Evolutionary conservation across 2,113 vertebrate genomes (phyloP).

Genomic region (Pterophyllum scalare): DNA sequence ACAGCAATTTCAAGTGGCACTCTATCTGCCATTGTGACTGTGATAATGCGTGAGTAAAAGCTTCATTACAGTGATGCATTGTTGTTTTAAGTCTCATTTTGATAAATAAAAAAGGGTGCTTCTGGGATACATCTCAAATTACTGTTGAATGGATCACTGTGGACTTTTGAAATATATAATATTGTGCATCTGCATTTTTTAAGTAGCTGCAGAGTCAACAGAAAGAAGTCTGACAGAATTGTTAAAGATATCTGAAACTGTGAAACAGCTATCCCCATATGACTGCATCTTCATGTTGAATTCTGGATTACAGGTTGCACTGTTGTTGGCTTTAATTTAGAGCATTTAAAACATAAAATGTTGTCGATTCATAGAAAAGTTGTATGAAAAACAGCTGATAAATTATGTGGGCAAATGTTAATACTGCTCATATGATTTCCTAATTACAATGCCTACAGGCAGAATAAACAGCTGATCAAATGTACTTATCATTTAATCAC

Average conservation of each 20-base stretch:
- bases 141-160: background rate
- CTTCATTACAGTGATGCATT: background rate
- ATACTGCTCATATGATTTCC: background rate
- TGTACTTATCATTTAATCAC: background rate
- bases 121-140: background rate
- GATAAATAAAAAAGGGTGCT: background rate
- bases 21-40: constrained; percentile 92
- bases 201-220: background rate
- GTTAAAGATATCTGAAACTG: background rate
- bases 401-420: background rate
- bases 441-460: background rate
- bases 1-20: constrained; percentile 91
- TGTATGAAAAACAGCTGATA: background rate
- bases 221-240: background rate
- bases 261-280: too few relatives aligned
- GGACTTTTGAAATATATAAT: background rate
- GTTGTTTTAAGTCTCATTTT: background rate
- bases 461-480: background rate
- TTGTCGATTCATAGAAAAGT: background rate
- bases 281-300: background rate
- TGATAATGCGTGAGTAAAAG: constrained; percentile 83
- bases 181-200: too few relatives aligned
- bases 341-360: background rate
- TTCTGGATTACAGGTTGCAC: background rate
- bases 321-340: background rate